phyloP scores from a whole-genome alignment of 2,113 vertebrate genomes.

The Tragelaphus scriptus region DNA sequence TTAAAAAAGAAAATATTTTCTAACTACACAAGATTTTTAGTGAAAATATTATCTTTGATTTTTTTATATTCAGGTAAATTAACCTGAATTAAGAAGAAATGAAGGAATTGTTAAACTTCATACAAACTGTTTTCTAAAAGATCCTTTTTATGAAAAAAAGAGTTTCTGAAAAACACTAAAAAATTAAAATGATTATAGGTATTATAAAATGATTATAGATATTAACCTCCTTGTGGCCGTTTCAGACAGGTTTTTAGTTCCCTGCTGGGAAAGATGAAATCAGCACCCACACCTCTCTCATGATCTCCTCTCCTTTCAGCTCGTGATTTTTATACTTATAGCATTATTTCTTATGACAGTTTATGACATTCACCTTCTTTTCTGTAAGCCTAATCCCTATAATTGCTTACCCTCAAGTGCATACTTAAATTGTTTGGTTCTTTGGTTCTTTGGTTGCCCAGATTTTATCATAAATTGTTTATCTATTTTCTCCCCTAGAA shows the following conservation, averaged over 20 bases:
- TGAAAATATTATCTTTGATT: not conserved
- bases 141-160: not conserved
- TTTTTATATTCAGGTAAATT: not conserved
- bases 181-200: not conserved
- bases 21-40: not conserved
- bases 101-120: no score
- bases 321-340: rapidly evolving
- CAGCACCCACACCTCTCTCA: rapidly evolving
- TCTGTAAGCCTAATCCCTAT: not conserved
- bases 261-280: rapidly evolving
- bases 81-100: no score
- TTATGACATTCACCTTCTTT: not conserved
- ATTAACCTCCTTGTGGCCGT: no score
- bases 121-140: not conserved
- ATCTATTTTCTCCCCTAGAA: not conserved
- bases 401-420: not conserved
- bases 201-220: not conserved
- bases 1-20: not conserved
- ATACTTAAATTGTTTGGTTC: not conserved
- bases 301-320: not conserved
- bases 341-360: not conserved
- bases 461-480: not conserved
- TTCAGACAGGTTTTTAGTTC: not conserved
- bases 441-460: not conserved
- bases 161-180: not conserved